Base-by-base conservation (phyloP, 1,140 invertebrate genomes). In the Sitophilus oryzae region DNA sequence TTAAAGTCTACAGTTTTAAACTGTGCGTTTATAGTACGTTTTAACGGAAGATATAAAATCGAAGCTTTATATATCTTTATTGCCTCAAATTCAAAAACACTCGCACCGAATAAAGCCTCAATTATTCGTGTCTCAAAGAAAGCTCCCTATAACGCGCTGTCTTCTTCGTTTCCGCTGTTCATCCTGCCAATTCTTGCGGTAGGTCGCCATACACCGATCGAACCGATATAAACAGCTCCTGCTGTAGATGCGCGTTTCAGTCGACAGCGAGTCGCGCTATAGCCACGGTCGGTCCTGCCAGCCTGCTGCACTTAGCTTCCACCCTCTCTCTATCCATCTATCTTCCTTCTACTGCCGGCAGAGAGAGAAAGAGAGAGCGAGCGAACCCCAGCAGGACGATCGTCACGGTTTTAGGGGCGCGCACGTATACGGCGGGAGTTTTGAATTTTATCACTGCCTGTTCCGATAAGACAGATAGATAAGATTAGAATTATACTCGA, bases 281-380 rank as follows among this genome's bases (percentile, higher is more conserved):
- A 23, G 37, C 40, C 36, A 15, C 49, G 52, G 52, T 54, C 52
- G 52, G 44, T 54, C 43, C 43, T 47, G 35, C 45, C n/a, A 54
- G 45, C 38, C 36, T 41, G 40, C 52, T 37, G 18, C 38, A 18
- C 41, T 43, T 20, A n/a, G n/a, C n/a, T n/a, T 30, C 25, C 25
- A 5, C 5, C 25, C 11, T 30, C 25, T 30, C 25, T 30, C 25
- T 30, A 6, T 30, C 25, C 5, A 6, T 30, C 25, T 30, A 6
- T 30, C 25, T 30, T 30, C 11, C 25, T 30, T 30, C 25, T 30
- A 11, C 11, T 30, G 25, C 11, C 25, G 25, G 25, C 25, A 30
- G n/a, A n/a, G n/a, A 30, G 25, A 30, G 25, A 11, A 6, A 30
- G 25, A 30, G 11, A 5, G 25, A 30, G 25, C 11, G 11, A 5